Percentiles rank a stretch among this genome's conserved stretches.
Evolutionary conservation across 2,888 invertebrate species (phyloP).

Genomic region (Ypsolopha sequella): DNA sequence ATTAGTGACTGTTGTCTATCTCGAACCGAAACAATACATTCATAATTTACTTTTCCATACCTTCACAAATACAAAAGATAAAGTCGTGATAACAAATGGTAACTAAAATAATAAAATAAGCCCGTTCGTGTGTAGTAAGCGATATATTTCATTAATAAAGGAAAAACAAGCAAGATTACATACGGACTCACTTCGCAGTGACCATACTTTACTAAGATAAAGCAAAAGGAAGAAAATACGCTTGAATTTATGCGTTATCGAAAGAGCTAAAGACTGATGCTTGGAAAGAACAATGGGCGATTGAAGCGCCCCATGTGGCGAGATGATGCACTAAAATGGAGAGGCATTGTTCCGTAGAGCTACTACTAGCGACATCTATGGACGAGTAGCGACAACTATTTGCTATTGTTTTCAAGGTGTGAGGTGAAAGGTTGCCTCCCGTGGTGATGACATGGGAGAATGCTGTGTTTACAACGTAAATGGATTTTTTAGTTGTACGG

Average conservation of each 20-base stretch:
- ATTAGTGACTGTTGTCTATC: slow-evolving; percentile 59
- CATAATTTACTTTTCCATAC: slow-evolving; percentile 67
- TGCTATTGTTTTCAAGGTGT: slow-evolving; percentile 4
- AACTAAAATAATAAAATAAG: slow-evolving; percentile 70
- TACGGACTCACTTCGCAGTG: slow-evolving; percentile 67
- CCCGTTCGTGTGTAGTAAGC: slow-evolving; percentile 45
- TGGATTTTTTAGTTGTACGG: too few relatives aligned
- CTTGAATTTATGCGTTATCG: slow-evolving; percentile 68
- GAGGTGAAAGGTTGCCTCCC: slow-evolving; percentile 23
- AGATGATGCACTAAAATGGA: slow-evolving; percentile 28
- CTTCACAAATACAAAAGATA: slow-evolving; percentile 58
- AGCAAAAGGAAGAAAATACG: slow-evolving; percentile 53
- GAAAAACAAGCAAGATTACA: slow-evolving; percentile 63
- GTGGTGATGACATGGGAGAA: not conserved
- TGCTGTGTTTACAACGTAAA: not conserved
- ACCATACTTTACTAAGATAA: slow-evolving; percentile 69
- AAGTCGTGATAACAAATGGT: slow-evolving; percentile 70
- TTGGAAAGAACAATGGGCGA: slow-evolving; percentile 56
- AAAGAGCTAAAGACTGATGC: slow-evolving; percentile 45
- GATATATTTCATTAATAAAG: slow-evolving; percentile 71
- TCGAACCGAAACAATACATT: slow-evolving; percentile 58
- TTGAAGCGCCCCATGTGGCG: slow-evolving; percentile 68
- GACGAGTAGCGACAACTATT: slow-evolving; percentile 40
- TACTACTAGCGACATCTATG: slow-evolving; percentile 54
- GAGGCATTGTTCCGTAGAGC: slow-evolving; percentile 8